These are phyloP conservation scores for Cacoxenus indagator DNA, from an alignment of 2,888 invertebrate species.

Conservation along the genomic window DNA sequence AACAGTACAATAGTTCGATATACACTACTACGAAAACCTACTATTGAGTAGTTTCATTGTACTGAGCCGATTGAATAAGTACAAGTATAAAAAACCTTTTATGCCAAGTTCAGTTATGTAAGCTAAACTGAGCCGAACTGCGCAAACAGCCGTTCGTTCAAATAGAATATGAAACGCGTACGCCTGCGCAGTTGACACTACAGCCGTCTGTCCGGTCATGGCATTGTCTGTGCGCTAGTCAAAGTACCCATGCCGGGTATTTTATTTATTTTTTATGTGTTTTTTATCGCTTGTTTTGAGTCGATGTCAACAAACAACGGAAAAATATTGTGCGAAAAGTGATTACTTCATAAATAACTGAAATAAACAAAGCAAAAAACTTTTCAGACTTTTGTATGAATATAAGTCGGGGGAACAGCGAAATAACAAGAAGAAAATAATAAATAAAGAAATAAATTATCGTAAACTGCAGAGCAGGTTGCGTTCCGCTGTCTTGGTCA, in stretches of 20 bases:
- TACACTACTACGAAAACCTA: too few relatives aligned
- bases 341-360: constrained; percentile 4
- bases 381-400: not conserved
- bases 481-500: not conserved
- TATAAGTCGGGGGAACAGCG: not conserved
- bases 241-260: not conserved
- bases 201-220: not conserved
- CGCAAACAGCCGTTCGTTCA: constrained; percentile 18
- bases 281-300: not conserved
- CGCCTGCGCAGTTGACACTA: constrained; percentile 13
- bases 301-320: constrained; percentile 1
- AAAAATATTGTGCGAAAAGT: constrained; percentile 10
- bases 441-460: constrained; percentile 23
- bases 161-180: constrained; percentile 7
- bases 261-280: not conserved
- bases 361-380: not conserved
- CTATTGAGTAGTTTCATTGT: too few relatives aligned
- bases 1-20: too few relatives aligned
- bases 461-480: constrained; percentile 16
- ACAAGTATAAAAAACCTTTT: not conserved
- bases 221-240: not conserved
- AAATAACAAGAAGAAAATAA: constrained; percentile 8
- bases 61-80: too few relatives aligned
- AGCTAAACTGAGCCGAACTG: not conserved
- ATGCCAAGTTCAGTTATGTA: not conserved